Conservation (phyloP, 2,888 invertebrate species). For the Congeria kusceri region DNA sequence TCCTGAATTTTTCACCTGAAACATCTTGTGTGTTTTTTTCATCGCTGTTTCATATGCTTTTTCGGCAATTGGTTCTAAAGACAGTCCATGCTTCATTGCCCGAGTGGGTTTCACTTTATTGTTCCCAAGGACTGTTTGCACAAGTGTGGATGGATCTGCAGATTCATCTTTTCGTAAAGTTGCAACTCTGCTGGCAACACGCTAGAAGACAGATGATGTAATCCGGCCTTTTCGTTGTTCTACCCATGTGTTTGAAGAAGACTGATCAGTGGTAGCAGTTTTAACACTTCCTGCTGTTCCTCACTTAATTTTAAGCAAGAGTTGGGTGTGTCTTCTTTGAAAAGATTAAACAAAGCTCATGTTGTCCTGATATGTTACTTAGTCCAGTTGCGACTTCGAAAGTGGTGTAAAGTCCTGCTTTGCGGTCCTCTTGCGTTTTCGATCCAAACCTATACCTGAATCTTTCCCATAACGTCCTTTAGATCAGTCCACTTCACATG, state of each 20-base stretch:
- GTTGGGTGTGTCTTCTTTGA: slow-evolving; percentile 3
- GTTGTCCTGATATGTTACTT: not conserved
- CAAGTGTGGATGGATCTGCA: slow-evolving; percentile 1
- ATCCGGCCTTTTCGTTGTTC: slow-evolving; percentile 16
- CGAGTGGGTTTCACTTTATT: not conserved
- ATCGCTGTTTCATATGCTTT: slow-evolving; percentile 19
- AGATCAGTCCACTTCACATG: not conserved
- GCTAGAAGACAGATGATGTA: slow-evolving; percentile 13
- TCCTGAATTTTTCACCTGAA: slow-evolving; percentile 29
- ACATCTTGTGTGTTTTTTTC: slow-evolving; percentile 36
- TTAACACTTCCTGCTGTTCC: not conserved
- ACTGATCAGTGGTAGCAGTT: slow-evolving; percentile 12
- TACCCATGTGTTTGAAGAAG: not conserved
- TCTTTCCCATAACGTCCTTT: no score
- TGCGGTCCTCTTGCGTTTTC: not conserved
- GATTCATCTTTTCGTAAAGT: slow-evolving; percentile 2
- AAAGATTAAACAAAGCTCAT: not conserved
- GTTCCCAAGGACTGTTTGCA: slow-evolving; percentile 31
- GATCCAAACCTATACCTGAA: not conserved
- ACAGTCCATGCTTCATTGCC: slow-evolving; percentile 59
- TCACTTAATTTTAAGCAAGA: slow-evolving; percentile 6
- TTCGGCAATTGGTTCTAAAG: slow-evolving; percentile 37
- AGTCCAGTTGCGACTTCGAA: not conserved
- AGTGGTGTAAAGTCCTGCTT: slow-evolving; percentile 20
- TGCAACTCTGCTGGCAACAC: slow-evolving; percentile 4